phyloP scores from a whole-genome alignment of 2,888 invertebrate genomes.

The Euplagia quadripunctaria region DNA sequence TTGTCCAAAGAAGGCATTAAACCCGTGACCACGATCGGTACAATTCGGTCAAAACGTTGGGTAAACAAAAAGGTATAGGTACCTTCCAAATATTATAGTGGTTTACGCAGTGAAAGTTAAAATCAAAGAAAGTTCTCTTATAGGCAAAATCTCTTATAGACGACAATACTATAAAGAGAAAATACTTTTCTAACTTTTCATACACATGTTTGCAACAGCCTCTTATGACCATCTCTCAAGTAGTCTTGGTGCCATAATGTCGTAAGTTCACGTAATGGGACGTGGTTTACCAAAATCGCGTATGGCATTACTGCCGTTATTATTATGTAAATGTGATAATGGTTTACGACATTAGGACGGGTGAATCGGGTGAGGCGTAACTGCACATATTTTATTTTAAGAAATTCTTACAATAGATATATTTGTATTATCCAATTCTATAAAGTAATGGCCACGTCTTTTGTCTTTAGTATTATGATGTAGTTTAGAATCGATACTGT shows the following conservation, averaged over 20 bases:
- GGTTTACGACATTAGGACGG: conserved; percentile 39
- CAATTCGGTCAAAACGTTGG: too few relatives aligned
- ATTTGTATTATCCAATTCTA: neutral
- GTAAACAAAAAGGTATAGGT: too few relatives aligned
- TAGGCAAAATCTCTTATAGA: too few relatives aligned
- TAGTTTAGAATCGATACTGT: neutral
- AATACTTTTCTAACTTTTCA: too few relatives aligned
- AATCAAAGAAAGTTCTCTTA: too few relatives aligned
- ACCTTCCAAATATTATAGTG: too few relatives aligned
- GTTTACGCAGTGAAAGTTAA: too few relatives aligned
- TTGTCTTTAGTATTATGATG: neutral
- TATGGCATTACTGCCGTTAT: conserved; percentile 37
- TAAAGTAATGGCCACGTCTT: neutral
- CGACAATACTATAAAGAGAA: too few relatives aligned
- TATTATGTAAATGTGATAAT: conserved; percentile 47
- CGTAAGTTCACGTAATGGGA: conserved; percentile 22
- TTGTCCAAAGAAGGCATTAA: neutral
- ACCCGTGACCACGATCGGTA: too few relatives aligned
- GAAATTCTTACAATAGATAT: neutral
- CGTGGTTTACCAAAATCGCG: conserved; percentile 36
- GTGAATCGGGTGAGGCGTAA: conserved; percentile 21
- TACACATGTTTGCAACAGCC: conserved; percentile 7
- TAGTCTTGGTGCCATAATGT: neutral
- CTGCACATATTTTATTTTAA: conserved; percentile 4
- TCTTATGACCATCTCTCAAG: conserved; percentile 4